Percentiles rank a stretch among this genome's conserved stretches.
These are phyloP conservation scores for Odontocerum albicorne DNA, from an alignment of 2,888 invertebrate genomes.

Conservation along the genomic window DNA sequence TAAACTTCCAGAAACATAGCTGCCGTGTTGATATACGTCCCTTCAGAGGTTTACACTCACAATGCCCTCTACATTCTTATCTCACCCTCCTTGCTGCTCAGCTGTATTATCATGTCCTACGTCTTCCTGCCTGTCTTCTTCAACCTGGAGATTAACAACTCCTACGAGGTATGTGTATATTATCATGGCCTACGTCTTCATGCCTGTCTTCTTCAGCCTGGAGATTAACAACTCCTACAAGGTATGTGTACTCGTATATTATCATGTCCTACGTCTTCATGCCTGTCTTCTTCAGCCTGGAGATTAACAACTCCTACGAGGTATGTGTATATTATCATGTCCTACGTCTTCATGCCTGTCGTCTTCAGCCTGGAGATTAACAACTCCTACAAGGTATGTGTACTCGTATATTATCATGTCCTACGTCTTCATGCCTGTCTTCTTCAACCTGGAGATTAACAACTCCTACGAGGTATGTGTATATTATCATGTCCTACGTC, in stretches of 20 bases:
- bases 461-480: slow-evolving; percentile 44
- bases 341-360: slow-evolving; percentile 50
- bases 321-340: slow-evolving; percentile 23
- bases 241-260: slow-evolving; percentile 38
- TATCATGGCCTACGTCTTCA: slow-evolving; percentile 41
- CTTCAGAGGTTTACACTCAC: slow-evolving; percentile 62
- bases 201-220: slow-evolving; percentile 54
- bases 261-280: slow-evolving; percentile 45
- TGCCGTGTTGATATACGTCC: slow-evolving; percentile 62
- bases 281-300: slow-evolving; percentile 53
- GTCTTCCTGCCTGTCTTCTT: slow-evolving; percentile 54
- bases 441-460: slow-evolving; percentile 50
- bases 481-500: slow-evolving; percentile 36
- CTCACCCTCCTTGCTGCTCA: slow-evolving; percentile 44
- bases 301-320: slow-evolving; percentile 49
- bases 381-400: slow-evolving; percentile 46
- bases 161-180: slow-evolving; percentile 41
- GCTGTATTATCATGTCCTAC: slow-evolving; percentile 40
- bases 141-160: slow-evolving; percentile 49
- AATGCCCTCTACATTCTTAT: slow-evolving; percentile 52
- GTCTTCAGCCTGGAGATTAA: slow-evolving; percentile 52
- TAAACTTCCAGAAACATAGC: slow-evolving; percentile 56
- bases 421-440: slow-evolving; percentile 51
- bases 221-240: slow-evolving; percentile 50
- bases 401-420: slow-evolving; percentile 40